Base-by-base conservation (phyloP, 1,140 invertebrate genomes). In the Meteorus sp. region DNA sequence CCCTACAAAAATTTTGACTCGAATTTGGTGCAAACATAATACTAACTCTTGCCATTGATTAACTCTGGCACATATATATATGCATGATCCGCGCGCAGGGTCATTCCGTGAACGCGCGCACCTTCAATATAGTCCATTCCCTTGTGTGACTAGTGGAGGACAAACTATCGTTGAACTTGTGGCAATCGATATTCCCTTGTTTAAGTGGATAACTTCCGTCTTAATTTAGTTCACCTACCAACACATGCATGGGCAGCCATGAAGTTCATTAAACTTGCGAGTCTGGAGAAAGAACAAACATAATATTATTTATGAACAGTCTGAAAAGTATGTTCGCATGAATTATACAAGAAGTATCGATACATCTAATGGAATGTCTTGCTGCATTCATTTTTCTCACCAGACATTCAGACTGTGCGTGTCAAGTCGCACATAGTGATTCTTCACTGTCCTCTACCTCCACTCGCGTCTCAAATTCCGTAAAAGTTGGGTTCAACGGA, bases 391-490 rank as follows among this genome's bases (percentile, higher is more conserved):
- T n/a, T n/a, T n/a, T n/a, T n/a, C n/a, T n/a, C n/a, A n/a, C n/a
- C n/a, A n/a, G n/a, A n/a, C n/a, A n/a, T 13, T 56, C 13, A 39
- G 5, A 35, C 27, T 53, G 54, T 57, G 60, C 60, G 60, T 61
- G 60, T 52, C 39, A 37, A 19, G 41, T 19, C 43, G 27, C 23
- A 39, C 52, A 56, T 47, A 50, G 60, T 61, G 53, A 61, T 61
- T 61, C 48, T 50, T 61, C 60, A 61, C 54, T 61, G 60, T 61
- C 60, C 57, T 52, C 54, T 33, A 61, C 52, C 48, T 43, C n/a
- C 60, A 61, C 57, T 61, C 57, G 60, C 54, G 47, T 61, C 53
- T 35, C 15, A 29, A 54, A 31, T 27, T 35, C 43, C 56, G 55
- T 56, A 50, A 57, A 55, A 44, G 31, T 44, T 48, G 27, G 35